Evolutionary conservation across 2,888 invertebrate species (phyloP).

Genomic region (Ophraella communa): DNA sequence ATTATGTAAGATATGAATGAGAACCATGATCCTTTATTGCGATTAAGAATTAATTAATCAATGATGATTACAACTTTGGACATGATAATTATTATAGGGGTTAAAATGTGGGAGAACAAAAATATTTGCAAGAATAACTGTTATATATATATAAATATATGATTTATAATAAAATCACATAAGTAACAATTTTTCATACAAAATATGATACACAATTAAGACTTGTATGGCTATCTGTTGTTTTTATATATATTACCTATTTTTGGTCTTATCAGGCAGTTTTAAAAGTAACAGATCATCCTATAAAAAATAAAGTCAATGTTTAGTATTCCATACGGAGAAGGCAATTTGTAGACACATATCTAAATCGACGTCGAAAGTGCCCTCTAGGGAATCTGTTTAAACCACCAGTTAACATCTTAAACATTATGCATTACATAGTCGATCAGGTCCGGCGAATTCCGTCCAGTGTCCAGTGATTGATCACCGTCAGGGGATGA

Average conservation of each 20-base stretch:
- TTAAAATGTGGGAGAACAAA: too few species aligned
- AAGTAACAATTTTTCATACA: too few species aligned
- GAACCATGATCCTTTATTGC: neutral
- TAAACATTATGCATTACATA: conserved; percentile 60
- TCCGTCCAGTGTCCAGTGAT: conserved; percentile 55
- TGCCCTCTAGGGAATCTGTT: conserved; percentile 56
- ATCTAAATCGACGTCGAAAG: conserved; percentile 52
- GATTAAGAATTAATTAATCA: neutral
- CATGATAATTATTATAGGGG: neutral
- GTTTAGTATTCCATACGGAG: conserved; percentile 28
- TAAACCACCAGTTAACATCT: conserved; percentile 61
- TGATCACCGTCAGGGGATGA: conserved; percentile 56
- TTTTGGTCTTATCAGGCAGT: too few species aligned
- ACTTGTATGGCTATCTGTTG: too few species aligned
- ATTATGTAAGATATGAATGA: conserved; percentile 5
- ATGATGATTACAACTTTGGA: neutral
- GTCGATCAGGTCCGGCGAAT: conserved; percentile 49
- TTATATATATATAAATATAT: too few species aligned
- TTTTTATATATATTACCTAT: too few species aligned
- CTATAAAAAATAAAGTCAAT: conserved; percentile 6
- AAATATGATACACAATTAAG: too few species aligned
- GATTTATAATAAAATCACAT: too few species aligned
- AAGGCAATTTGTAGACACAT: conserved; percentile 51
- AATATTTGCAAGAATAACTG: too few species aligned
- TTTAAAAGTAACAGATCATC: neutral